These are phyloP conservation scores for Eupithecia insigniata DNA, from an alignment of 2,888 invertebrate genomes.

Conservation along the genomic window DNA sequence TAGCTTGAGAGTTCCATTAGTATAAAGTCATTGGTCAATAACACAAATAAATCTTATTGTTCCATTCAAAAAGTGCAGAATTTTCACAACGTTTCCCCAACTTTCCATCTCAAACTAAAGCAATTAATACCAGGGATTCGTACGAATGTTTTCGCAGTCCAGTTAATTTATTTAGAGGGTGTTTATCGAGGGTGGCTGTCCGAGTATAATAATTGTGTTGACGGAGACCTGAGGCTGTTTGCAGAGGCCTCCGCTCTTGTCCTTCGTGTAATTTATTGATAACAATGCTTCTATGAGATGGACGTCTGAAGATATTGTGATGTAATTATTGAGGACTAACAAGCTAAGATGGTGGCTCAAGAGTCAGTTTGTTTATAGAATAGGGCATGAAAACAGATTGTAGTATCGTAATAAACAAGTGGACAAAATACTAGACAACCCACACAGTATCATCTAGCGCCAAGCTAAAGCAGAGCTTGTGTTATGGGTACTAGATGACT, in stretches of 20 bases:
- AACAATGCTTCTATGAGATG: slow-evolving; percentile 67
- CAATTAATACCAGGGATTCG: slow-evolving; percentile 42
- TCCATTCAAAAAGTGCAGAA: neutral
- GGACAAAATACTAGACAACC: no score
- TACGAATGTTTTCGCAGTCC: slow-evolving; percentile 65
- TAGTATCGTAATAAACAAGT: neutral
- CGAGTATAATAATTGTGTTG: slow-evolving; percentile 84
- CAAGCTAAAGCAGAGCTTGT: no score
- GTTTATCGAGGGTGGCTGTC: slow-evolving; percentile 81
- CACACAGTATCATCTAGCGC: no score
- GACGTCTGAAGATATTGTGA: slow-evolving; percentile 40
- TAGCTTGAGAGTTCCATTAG: neutral
- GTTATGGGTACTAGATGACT: no score
- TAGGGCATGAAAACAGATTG: neutral
- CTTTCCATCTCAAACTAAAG: slow-evolving; percentile 30
- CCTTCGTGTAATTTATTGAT: slow-evolving; percentile 81
- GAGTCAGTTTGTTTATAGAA: neutral
- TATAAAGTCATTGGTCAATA: neutral
- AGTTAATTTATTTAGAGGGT: slow-evolving; percentile 82
- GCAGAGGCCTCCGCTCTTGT: slow-evolving; percentile 68
- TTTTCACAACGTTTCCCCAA: slow-evolving; percentile 12
- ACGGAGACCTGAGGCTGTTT: slow-evolving; percentile 78
- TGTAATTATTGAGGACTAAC: slow-evolving; percentile 35
- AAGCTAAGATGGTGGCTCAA: neutral
- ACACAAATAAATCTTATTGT: neutral